Evolutionary conservation across 2,888 invertebrate genomes (phyloP), one percentile per base, ranked within the genome.

Genomic region (Caenorhabditis plicata): DNA sequence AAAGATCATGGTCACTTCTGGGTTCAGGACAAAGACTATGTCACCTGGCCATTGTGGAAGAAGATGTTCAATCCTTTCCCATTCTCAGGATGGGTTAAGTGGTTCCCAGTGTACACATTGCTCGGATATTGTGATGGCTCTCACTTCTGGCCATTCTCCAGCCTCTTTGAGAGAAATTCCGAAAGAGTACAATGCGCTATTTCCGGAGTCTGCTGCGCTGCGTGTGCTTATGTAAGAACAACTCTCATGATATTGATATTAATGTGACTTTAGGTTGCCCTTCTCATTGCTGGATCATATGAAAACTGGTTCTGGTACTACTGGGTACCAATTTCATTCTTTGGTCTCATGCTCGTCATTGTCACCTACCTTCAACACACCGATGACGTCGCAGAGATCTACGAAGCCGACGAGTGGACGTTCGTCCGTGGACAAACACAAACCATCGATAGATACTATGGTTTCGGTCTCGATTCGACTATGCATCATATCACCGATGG

Each of bases 81-180:
- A 29, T 46, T 76, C 29, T 72, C 73, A 19, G 76, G 73, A 45
- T 67, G 77, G 63, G 19, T 76, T 39, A 60, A 76, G 68, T 77
- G 77, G 77, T 71, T 73, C 51, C 73, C 75, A 17, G 55, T 78
- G 4, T 77, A 77, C 66, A 77, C 77, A 2, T 20, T 75, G 3
- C 56, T 68, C 47, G 77, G 77, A 19, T 66, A 68, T 32, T 73
- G 76, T 7, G 78, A 78, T 42, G 78, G 78, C 20, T 70, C 70
- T 15, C 78, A 78, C 53, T 78, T 78, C 66, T 75, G 68, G 71
- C 78, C 78, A 15, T 69, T 47, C 50, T 74, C 73, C 11, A 43
- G 49, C 13, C 58, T 76, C 13, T 78, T 78, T 62, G 65, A 60
- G 39, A 70, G 60, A 45, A 70, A 61, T 42, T 63, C 46, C 13